These are phyloP conservation scores for Tridacna gigas DNA, from an alignment of 2,888 invertebrate species.

Conservation along the genomic window DNA sequence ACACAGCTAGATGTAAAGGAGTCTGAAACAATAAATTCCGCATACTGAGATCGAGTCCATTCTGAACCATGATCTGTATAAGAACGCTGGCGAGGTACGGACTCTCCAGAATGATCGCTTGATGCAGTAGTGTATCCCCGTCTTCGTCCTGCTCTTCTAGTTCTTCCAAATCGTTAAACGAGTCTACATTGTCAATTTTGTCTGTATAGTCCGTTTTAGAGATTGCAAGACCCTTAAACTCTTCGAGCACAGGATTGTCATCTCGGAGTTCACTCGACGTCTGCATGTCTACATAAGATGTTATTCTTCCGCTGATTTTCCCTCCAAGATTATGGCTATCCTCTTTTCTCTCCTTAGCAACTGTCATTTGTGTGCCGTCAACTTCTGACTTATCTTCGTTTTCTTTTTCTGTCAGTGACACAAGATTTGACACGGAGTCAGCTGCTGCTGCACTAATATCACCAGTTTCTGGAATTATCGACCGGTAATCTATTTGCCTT, in stretches of 20 bases:
- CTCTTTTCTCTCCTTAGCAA: neutral
- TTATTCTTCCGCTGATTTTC: neutral
- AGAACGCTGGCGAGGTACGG: conserved; percentile 34
- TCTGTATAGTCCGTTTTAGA: neutral
- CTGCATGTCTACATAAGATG: neutral
- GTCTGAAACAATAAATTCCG: conserved; percentile 30
- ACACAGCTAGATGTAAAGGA: conserved; percentile 28
- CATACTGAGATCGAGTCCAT: neutral
- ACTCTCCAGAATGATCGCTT: conserved; percentile 55
- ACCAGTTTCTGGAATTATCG: conserved; percentile 1
- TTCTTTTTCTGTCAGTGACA: too few species aligned
- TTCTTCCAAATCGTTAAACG: neutral
- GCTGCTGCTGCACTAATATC: neutral
- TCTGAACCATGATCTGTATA: conserved; percentile 28
- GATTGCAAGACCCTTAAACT: neutral
- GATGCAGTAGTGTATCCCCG: conserved; percentile 64
- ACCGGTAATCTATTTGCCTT: neutral
- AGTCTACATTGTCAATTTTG: neutral
- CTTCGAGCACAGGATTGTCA: conserved; percentile 2
- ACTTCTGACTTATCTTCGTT: neutral
- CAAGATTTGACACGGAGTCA: neutral
- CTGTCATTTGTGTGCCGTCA: neutral
- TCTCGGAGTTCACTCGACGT: neutral
- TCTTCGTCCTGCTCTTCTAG: conserved; percentile 54
- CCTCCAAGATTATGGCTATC: neutral